phyloP scores from a whole-genome alignment of 2,797 vertebrate genomes.

The Pangasius mekongensis region DNA sequence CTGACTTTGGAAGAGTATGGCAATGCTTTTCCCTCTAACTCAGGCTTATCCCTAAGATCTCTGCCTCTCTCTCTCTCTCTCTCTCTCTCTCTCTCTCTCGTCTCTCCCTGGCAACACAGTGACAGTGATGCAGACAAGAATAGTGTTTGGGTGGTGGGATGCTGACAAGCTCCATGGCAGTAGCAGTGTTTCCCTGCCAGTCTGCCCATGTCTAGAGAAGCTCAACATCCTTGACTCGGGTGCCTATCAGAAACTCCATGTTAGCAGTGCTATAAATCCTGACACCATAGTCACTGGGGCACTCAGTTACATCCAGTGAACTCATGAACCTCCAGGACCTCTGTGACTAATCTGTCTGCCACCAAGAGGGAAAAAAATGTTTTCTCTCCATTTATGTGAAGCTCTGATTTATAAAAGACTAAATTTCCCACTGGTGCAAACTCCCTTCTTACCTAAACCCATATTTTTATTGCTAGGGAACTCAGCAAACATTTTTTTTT shows the following conservation, averaged over 20 bases:
- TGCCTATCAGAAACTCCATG: conserved; percentile 25
- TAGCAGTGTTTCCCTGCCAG: conserved; percentile 30
- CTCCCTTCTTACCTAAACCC: conserved; percentile 39
- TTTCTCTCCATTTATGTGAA: conserved; percentile 31
- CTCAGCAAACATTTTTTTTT: not conserved
- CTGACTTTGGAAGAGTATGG: conserved; percentile 10
- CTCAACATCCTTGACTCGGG: conserved; percentile 25
- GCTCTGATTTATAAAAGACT: conserved; percentile 47
- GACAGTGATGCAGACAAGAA: conserved; percentile 38
- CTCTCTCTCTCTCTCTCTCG: not conserved
- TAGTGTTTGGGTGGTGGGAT: conserved; percentile 9
- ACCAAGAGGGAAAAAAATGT: conserved; percentile 2
- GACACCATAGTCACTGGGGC: conserved; percentile 42
- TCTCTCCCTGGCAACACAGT: conserved; percentile 15
- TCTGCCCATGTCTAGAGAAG: conserved; percentile 31
- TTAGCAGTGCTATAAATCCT: conserved; percentile 6
- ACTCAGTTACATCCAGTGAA: conserved; percentile 19
- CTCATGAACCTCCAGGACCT: conserved; percentile 6
- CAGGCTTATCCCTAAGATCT: conserved; percentile 22
- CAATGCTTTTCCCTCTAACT: not conserved
- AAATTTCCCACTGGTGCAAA: conserved; percentile 37
- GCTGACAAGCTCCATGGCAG: conserved; percentile 37
- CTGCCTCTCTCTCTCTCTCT: not conserved
- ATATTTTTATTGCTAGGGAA: conserved; percentile 38
- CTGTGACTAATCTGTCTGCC: conserved; percentile 34